A percentile compares a stretch with the other conserved stretches of the same genome.
Evolutionary conservation across 2,888 invertebrate species (phyloP).

Genomic region (Labia minor): DNA sequence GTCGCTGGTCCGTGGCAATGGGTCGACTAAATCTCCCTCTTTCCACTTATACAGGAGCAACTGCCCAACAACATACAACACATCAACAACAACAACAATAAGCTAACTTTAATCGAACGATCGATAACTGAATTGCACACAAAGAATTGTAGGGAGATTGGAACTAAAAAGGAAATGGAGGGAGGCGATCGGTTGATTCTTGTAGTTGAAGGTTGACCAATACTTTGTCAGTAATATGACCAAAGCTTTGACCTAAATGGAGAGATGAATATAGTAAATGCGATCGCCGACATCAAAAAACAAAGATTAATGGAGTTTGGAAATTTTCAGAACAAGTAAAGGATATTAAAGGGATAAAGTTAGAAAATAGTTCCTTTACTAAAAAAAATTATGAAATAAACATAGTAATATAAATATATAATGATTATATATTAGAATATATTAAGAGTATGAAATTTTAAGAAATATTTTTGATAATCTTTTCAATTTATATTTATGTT

Average conservation of each 20-base stretch:
- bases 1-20: conserved; percentile 13
- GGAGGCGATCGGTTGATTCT: not conserved
- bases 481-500: no score
- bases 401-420: no score
- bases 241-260: not conserved
- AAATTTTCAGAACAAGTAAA: no score
- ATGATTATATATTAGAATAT: no score
- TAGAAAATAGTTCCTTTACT: no score
- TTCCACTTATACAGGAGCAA: not conserved
- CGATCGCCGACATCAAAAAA: not conserved
- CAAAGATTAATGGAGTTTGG: not conserved
- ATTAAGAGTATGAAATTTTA: no score
- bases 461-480: no score
- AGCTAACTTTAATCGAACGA: conserved; percentile 7
- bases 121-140: conserved; percentile 6
- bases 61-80: not conserved
- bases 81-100: not conserved
- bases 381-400: no score
- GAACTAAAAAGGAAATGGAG: not conserved
- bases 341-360: no score
- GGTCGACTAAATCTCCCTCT: conserved; percentile 8
- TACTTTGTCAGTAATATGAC: not conserved
- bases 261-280: not conserved
- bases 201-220: not conserved
- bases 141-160: not conserved